A percentile compares a stretch with the other conserved stretches of the same genome.
phyloP scores from a whole-genome alignment of 2,797 vertebrate genomes.

The Poeciliopsis infans region DNA sequence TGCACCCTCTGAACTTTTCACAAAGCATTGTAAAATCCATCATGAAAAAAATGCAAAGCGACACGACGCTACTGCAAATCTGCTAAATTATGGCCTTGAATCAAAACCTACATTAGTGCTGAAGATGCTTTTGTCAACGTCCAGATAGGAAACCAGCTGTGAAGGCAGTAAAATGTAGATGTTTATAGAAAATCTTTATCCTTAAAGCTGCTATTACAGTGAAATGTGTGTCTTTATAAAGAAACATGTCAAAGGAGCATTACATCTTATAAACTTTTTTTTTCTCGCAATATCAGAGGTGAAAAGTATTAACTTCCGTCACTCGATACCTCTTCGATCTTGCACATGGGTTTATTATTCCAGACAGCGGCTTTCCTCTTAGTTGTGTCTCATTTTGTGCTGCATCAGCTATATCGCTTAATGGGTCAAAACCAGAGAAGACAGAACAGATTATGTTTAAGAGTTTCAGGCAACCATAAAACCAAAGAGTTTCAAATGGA shows the following conservation, averaged over 20 bases:
- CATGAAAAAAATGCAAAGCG: not conserved
- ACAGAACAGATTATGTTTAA: slow-evolving; percentile 14
- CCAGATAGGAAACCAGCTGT: not conserved
- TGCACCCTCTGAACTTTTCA: not conserved
- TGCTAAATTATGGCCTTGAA: not conserved
- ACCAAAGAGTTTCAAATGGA: slow-evolving; percentile 22
- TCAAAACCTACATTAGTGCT: not conserved
- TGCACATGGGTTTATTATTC: not conserved
- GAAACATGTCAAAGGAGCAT: not conserved
- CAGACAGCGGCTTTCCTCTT: not conserved
- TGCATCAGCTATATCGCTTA: not conserved
- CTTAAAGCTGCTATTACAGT: not conserved
- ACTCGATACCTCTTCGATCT: slow-evolving; percentile 3
- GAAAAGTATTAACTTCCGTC: not conserved
- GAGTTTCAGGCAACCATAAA: slow-evolving; percentile 19
- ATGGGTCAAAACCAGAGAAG: not conserved
- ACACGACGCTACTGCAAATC: not conserved
- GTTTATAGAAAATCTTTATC: not conserved
- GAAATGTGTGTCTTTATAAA: not conserved
- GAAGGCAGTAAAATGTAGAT: not conserved
- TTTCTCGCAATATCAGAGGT: not conserved
- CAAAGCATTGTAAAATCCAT: not conserved
- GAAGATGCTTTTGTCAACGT: not conserved
- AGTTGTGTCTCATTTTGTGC: slow-evolving; percentile 5
- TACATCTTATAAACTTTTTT: not conserved